These are phyloP conservation scores for Gorsachius magnificus DNA, from an alignment of 2,797 vertebrate genomes.

Conservation along the genomic window DNA sequence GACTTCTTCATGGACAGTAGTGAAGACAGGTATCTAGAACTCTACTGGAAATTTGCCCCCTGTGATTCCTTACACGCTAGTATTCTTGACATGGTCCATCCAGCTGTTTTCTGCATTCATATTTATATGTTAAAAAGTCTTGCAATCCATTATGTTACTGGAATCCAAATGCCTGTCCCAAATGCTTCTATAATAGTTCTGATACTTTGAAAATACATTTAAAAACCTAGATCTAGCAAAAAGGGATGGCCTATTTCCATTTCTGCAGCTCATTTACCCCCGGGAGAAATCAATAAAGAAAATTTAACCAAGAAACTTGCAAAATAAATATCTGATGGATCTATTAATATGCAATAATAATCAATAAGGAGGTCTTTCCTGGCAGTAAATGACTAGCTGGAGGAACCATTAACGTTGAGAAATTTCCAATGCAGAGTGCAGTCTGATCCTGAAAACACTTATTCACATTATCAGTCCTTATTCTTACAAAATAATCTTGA, in stretches of 20 bases:
- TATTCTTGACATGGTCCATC: background rate
- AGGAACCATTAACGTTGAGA: slow-evolving; percentile 1
- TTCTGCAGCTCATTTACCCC: background rate
- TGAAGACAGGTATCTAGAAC: background rate
- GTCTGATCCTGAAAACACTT: background rate
- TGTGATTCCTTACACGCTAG: background rate
- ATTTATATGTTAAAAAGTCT: background rate
- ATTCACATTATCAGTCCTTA: background rate
- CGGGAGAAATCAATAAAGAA: background rate
- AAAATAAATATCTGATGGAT: slow-evolving; percentile 17
- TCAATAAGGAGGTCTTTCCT: background rate
- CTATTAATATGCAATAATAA: slow-evolving; percentile 19
- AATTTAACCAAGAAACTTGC: background rate
- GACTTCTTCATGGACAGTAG: background rate
- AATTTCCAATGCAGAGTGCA: background rate
- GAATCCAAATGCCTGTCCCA: background rate
- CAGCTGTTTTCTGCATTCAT: background rate
- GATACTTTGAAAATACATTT: background rate
- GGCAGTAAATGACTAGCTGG: background rate
- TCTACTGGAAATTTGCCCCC: background rate
- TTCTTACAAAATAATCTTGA: background rate
- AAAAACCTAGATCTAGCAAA: background rate
- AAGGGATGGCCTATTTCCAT: background rate
- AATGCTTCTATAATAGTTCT: background rate
- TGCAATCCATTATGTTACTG: background rate